Evolutionary conservation across 1,140 invertebrate genomes (phyloP), one percentile per base, ranked within the genome.

Genomic region (Aphelenchoides fujianensis): DNA sequence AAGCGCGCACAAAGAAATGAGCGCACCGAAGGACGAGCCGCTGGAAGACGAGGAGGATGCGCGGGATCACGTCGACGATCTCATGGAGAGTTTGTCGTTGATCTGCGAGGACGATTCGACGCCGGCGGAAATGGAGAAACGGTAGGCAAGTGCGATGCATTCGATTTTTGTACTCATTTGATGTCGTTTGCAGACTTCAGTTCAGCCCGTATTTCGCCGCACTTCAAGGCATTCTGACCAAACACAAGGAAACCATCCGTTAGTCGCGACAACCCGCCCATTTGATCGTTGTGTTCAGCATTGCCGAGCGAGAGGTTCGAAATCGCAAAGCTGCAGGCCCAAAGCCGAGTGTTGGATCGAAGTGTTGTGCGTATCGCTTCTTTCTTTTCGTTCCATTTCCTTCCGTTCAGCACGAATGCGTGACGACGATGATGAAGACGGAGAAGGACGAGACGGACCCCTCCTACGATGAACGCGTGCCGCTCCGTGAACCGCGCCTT

Each of bases 391-490:
- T 5, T 7, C 5, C 7, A 59, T 5, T 59, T 23, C 28, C 28
- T 16, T 59, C n/a, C n/a, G n/a, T 59, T 59, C 23, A 59, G 55
- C 5, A 5, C 34, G 55, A 59, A 5, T 59, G 55, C 23, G 19
- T 59, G 19, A 59, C 55, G 34, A 59, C 55, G 23, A 59, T 59
- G 19, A 32, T 59, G 23, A 19, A 59, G 23, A 59, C 55, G 28
- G 55, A 59, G 7, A 59, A 59, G 23, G 19, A 59, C 23, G 23
- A 59, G 27, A 19, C 5, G 28, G 55, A 48, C 23, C 41, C 41
- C 41, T 12, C 23, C 41, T n/a, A 48, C 41, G 41, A 16, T 48
- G 41, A 48, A 12, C 23, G 41, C 23, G 12, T 48, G 41, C 23
- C 41, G 41, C 23, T 12, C 41, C 23, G 41, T 48, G 12, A 48